Percentiles rank a stretch among this genome's conserved stretches.
Evolutionary conservation across 2,888 invertebrate species (phyloP).

Genomic region (Heliconius cydno): DNA sequence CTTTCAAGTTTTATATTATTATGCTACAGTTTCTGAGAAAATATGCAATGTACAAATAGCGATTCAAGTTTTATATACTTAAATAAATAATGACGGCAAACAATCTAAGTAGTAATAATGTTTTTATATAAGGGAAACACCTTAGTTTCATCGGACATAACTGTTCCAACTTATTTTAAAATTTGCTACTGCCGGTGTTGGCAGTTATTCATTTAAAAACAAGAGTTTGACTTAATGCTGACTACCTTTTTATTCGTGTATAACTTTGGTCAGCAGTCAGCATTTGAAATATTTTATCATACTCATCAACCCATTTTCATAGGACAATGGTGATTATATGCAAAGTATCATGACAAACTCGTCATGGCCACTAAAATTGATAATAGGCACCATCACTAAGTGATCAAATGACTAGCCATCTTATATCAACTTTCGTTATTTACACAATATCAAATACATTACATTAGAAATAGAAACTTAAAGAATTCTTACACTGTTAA

Average conservation of each 20-base stretch:
- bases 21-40: constrained; percentile 12
- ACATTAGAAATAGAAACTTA: constrained; percentile 18
- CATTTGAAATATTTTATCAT: constrained; percentile 13
- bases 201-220: background rate
- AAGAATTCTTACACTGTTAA: constrained; percentile 21
- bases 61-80: background rate
- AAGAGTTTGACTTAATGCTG: background rate
- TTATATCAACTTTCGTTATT: constrained; percentile 33
- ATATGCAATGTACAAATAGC: constrained; percentile 21
- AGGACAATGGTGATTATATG: constrained; percentile 51
- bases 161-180: background rate
- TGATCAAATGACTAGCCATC: constrained; percentile 42
- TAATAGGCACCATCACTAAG: constrained; percentile 39
- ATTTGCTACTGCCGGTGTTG: background rate
- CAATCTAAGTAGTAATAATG: background rate
- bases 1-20: background rate
- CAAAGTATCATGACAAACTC: constrained; percentile 41
- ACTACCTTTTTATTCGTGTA: constrained; percentile 11
- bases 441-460: constrained; percentile 29
- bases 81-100: constrained; percentile 6
- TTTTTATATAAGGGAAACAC: background rate
- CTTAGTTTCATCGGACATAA: no score
- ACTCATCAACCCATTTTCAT: constrained; percentile 22
- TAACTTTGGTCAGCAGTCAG: constrained; percentile 12
- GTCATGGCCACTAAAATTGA: constrained; percentile 25